Base-by-base conservation (phyloP, 2,888 invertebrate species). In the Mythimna pallens region DNA sequence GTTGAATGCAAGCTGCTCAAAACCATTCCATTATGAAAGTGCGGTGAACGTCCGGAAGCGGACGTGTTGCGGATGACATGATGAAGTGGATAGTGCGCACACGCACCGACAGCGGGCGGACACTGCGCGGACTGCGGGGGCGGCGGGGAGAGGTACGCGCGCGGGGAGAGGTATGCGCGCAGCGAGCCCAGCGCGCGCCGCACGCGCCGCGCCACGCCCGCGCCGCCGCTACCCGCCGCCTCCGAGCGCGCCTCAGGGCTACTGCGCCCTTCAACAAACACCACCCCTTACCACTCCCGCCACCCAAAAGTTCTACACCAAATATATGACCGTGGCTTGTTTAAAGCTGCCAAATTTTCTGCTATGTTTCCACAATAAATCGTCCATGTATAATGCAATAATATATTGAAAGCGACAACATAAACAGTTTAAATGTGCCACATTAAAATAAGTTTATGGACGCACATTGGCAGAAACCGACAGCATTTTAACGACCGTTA, bases 151-250 rank as follows among this genome's bases (percentile, higher is more conserved):
- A 93, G 88, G 79, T 91, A 89, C 74, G 88, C 90, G 81, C 91
- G 92, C 80, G 95, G 93, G 73, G 91, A 86, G 85, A 93, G 88
- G 79, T 91, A 89, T 74, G 88, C 90, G 81, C 91, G 92, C 80
- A 95, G 93, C 36, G 36, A 91, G 85, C 93, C 93, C 83, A 95
- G 92, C 81, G 92, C 94, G 86, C 95, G 94, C 2, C 94, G 94
- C 83, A 96, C 87, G 80, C 95, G 94, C 87, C 91, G 90, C 80
- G 90, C 93, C 87, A 95, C 89, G 80, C 87, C 80, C 78, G 78
- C 85, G 71, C 65, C 30, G 10, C 80, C 86, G 71, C 65, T 17
- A 7, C 79, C 80, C 82, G 77, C 77, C 77, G 81, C 78, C 83
- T 72, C 76, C 87, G 61, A 72, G 73, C 78, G 70, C 82, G 9